A percentile compares a stretch with the other conserved stretches of the same genome.
Evolutionary conservation across 2,888 invertebrate species (phyloP).

Genomic region (Saturnia japonica): DNA sequence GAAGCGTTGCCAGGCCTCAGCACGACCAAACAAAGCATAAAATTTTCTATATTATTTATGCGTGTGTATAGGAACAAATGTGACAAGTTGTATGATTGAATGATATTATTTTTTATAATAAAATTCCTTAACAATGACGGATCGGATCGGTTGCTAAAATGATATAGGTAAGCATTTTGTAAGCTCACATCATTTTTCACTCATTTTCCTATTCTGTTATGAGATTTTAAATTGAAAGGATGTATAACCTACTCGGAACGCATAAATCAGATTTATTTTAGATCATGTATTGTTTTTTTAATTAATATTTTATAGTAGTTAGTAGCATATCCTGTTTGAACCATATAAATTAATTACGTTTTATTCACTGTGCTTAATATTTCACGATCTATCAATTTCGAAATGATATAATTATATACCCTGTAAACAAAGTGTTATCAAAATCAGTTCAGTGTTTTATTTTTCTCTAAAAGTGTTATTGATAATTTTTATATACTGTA

Average conservation of each 20-base stretch:
- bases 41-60: neutral
- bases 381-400: too few relatives aligned
- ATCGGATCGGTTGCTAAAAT: constrained; percentile 5
- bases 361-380: too few relatives aligned
- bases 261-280: neutral
- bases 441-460: too few relatives aligned
- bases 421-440: too few relatives aligned
- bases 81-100: constrained; percentile 33
- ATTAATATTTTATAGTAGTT: too few relatives aligned
- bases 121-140: constrained; percentile 18
- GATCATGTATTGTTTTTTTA: too few relatives aligned
- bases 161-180: neutral
- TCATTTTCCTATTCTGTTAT: neutral
- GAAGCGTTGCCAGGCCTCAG: neutral
- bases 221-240: neutral
- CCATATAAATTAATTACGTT: too few relatives aligned
- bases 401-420: too few relatives aligned
- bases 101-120: constrained; percentile 29
- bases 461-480: too few relatives aligned
- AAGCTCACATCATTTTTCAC: neutral
- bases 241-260: neutral
- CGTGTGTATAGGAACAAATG: constrained; percentile 9
- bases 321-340: too few relatives aligned
- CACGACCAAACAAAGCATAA: neutral
- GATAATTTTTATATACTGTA: too few relatives aligned